Evolutionary conservation across 2,113 vertebrate species (phyloP).

Genomic region (Hypanus sabinus): DNA sequence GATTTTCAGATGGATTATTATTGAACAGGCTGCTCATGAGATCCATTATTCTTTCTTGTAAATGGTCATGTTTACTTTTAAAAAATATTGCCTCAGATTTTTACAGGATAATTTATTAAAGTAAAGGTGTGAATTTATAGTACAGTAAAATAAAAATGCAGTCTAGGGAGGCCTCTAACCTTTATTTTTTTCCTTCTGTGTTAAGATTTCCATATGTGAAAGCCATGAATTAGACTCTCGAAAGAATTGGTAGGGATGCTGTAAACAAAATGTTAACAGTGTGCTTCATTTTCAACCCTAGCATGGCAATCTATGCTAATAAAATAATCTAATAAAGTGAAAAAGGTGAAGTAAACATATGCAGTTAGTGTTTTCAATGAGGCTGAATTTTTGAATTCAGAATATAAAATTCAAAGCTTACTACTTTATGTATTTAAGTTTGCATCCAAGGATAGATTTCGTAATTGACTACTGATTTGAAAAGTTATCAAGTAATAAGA

Average conservation of each 20-base stretch:
- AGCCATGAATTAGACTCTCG: neutral
- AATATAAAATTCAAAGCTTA: too few species aligned
- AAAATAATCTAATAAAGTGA: constrained; percentile 53
- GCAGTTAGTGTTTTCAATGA: constrained; percentile 51
- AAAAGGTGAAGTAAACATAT: constrained; percentile 54
- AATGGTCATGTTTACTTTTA: neutral
- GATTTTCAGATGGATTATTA: neutral
- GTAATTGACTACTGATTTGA: neutral
- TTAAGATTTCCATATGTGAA: neutral
- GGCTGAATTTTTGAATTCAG: too few species aligned
- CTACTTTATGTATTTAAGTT: neutral
- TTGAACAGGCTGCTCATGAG: neutral
- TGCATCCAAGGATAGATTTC: too few species aligned
- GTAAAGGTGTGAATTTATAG: neutral
- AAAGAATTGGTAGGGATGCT: neutral
- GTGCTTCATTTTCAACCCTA: neutral
- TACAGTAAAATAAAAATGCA: neutral
- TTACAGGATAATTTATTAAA: neutral
- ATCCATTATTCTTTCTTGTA: neutral
- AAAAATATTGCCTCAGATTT: neutral
- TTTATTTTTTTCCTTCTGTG: neutral
- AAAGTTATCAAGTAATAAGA: neutral
- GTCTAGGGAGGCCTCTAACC: neutral
- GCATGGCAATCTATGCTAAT: neutral
- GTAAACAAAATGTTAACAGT: neutral